Base-by-base conservation (phyloP, 1,140 invertebrate species). In the Drosophila kanapiae region DNA sequence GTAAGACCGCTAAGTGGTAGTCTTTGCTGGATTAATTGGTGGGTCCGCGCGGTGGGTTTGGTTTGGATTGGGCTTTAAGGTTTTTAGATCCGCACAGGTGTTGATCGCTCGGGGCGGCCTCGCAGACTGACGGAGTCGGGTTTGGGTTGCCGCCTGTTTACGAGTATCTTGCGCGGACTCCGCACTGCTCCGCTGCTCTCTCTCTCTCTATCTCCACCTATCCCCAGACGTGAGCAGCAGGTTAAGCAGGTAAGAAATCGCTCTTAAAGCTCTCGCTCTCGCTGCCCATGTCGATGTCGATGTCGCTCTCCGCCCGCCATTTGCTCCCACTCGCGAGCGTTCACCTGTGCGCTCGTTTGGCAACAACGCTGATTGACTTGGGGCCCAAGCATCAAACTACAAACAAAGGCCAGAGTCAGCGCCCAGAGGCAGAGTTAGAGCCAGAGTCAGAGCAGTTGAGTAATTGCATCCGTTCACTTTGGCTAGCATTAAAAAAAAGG, bases 401-500 rank as follows among this genome's bases (percentile, higher is more conserved):
- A 60, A 60, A 62, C 58, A 79, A 81, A 84, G 82, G 82, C 75
- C 83, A 83, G 51, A 54, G 51, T 23, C 23, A 23, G 23, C 23
- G 23, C 23, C 33, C 51, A 14, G 33, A 35, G 49, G 6, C 4
- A 35, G 29, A 42, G 40, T 6, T 14, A 42, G 14, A 42, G 14
- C 40, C 40, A 4, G 40, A 54, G 33, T 38, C 53, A 23, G 53
- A 51, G 53, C 37, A 60, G 70, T 78, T 74, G 67, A 83, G 81
- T 82, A 69, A 79, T 61, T 88, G 75, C 76, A 83, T 80, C 84
- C 83, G 80, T 77, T 86, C 83, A 86, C 83, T 86, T 86, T 88
- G 63, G 49, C 62, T 35, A 72, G 69, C 70, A 42, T 72, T 71
- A 31, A 72, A 72, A 72, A 72, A 51, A 56, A 56, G 69, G 53